phyloP scores from a whole-genome alignment of 2,888 invertebrate species.

The Malacosoma neustria region DNA sequence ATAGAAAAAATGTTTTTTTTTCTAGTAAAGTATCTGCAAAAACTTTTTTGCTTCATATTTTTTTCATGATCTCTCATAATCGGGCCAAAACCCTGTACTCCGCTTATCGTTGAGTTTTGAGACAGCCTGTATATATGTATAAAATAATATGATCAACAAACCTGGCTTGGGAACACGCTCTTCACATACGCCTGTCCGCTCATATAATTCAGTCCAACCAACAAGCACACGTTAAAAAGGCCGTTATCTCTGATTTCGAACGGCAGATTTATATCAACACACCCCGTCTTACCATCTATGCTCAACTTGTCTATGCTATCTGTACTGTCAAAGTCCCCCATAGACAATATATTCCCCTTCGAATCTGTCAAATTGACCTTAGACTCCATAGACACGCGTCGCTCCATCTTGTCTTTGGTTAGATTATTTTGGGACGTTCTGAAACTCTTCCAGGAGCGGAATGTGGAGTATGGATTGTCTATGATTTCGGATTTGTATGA shows the following conservation, averaged over 20 bases:
- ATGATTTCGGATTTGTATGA: slow-evolving; percentile 47
- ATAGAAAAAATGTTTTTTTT: no score
- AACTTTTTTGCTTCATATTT: no score
- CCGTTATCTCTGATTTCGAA: slow-evolving; percentile 53
- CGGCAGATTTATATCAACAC: slow-evolving; percentile 48
- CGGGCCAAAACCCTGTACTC: no score
- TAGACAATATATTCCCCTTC: slow-evolving; percentile 38
- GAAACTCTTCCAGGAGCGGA: slow-evolving; percentile 65
- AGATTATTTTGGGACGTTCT: slow-evolving; percentile 51
- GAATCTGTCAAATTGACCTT: slow-evolving; percentile 50
- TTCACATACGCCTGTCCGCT: slow-evolving; percentile 81
- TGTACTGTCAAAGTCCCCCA: slow-evolving; percentile 31
- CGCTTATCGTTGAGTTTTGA: no score
- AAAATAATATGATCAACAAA: slow-evolving; percentile 24
- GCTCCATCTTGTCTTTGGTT: slow-evolving; percentile 35
- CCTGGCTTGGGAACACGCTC: slow-evolving; percentile 79
- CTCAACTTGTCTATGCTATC: slow-evolving; percentile 40
- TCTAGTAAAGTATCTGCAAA: no score
- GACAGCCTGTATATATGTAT: no score
- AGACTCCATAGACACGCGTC: slow-evolving; percentile 31
- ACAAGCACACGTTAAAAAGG: slow-evolving; percentile 79
- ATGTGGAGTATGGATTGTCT: slow-evolving; percentile 57
- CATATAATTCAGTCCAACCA: slow-evolving; percentile 80
- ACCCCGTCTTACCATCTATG: slow-evolving; percentile 57
- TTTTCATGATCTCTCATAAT: no score